Evolutionary conservation across 2,888 invertebrate species (phyloP).

Genomic region (Microchrysa polita): DNA sequence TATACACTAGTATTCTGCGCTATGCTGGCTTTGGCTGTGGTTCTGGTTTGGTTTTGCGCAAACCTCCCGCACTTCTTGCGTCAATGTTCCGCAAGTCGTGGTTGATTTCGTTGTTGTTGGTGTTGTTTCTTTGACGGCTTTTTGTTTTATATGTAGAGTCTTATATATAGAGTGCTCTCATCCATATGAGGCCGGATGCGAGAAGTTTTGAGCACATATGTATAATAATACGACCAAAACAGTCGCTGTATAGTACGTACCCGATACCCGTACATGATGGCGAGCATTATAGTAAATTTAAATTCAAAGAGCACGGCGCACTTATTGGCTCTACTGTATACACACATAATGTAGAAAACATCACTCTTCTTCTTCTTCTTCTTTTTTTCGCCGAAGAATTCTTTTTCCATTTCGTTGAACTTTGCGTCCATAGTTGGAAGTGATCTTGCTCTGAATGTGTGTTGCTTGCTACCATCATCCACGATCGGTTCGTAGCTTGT

Average conservation of each 20-base stretch:
- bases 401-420: constrained; percentile 45
- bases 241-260: too few relatives aligned
- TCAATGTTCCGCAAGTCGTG: too few relatives aligned
- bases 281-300: constrained; percentile 20
- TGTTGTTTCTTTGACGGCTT: too few relatives aligned
- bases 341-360: background rate
- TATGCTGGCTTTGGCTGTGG: too few relatives aligned
- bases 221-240: too few relatives aligned
- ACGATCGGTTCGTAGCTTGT: background rate
- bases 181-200: constrained; percentile 20
- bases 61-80: too few relatives aligned
- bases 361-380: background rate
- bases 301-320: constrained; percentile 19
- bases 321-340: background rate
- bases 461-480: background rate
- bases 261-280: background rate
- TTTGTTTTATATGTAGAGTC: too few relatives aligned
- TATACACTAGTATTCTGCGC: too few relatives aligned
- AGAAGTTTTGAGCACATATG: background rate
- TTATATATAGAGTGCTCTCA: too few relatives aligned
- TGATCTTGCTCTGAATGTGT: background rate
- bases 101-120: too few relatives aligned
- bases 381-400: constrained; percentile 30
- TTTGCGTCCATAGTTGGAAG: constrained; percentile 35
- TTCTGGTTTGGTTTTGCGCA: too few relatives aligned